Conservation (phyloP, 1,140 invertebrate species). For the Drosophila saltans region DNA sequence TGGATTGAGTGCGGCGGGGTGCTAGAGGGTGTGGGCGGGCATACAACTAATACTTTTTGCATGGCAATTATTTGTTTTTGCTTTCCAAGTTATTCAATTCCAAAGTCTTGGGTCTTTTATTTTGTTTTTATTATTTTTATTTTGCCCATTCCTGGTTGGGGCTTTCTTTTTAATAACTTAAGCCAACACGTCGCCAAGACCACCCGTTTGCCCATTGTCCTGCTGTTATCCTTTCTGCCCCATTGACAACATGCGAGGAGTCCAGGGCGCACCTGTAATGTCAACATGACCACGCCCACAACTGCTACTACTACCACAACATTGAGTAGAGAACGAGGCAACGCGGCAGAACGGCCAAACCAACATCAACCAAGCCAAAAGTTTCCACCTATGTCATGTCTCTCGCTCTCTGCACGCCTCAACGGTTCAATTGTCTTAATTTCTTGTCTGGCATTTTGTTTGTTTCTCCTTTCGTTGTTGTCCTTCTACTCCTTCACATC, state of each 20-base stretch:
- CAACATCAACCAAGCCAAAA: conserved; percentile 20
- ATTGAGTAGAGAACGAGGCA: background rate
- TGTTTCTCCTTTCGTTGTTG: conserved; percentile 48
- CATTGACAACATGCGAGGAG: conserved; percentile 64
- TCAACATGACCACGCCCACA: conserved; percentile 69
- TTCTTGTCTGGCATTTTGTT: conserved; percentile 79
- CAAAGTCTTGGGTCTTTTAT: conserved; percentile 25
- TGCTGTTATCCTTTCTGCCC: conserved; percentile 74
- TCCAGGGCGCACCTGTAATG: conserved; percentile 72
- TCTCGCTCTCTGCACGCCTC: conserved; percentile 64
- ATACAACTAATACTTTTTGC: conserved; percentile 73
- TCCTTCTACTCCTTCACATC: conserved; percentile 12
- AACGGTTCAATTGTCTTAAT: conserved; percentile 81
- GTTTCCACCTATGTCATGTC: conserved; percentile 54
- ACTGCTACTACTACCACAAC: background rate
- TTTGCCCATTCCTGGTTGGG: conserved; percentile 34
- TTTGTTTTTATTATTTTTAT: conserved; percentile 10
- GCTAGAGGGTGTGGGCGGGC: background rate
- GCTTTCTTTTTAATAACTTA: conserved; percentile 77
- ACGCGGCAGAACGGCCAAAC: conserved; percentile 16
- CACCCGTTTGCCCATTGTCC: background rate
- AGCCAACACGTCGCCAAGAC: conserved; percentile 67
- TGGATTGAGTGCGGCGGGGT: background rate
- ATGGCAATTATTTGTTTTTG: conserved; percentile 78
- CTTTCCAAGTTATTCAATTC: conserved; percentile 13